Percentiles rank a stretch among this genome's conserved stretches.
phyloP scores from a whole-genome alignment of 2,113 vertebrate species.

The Pygoscelis adeliae region DNA sequence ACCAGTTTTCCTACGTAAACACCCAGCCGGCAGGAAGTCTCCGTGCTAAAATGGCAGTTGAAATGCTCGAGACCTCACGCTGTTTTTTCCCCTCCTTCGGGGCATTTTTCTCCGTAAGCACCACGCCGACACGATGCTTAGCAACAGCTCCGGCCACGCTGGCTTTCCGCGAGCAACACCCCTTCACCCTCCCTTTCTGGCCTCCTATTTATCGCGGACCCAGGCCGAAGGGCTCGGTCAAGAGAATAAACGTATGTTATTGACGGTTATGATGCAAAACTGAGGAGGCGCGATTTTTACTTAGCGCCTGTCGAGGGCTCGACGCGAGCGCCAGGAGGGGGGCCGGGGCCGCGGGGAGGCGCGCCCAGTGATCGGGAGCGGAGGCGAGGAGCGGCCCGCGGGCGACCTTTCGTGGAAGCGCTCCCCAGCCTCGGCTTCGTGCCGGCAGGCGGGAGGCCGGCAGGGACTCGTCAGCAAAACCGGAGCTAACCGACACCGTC shows the following conservation, averaged over 20 bases:
- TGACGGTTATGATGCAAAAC: accelerated
- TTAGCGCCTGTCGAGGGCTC: neutral
- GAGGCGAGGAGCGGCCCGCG: neutral
- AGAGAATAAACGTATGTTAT: accelerated
- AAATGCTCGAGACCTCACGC: neutral
- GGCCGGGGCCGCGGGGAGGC: no score
- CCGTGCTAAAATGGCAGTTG: neutral
- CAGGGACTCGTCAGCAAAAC: no score
- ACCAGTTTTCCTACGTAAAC: neutral
- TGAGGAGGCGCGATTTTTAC: accelerated
- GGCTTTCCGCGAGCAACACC: neutral
- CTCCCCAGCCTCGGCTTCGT: neutral
- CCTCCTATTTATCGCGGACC: accelerated
- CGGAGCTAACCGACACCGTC: no score
- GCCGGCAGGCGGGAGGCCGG: neutral
- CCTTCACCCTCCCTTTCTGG: accelerated
- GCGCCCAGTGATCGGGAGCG: no score
- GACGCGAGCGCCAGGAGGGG: neutral
- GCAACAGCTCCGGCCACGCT: neutral
- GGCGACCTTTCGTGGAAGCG: neutral
- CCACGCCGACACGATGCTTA: neutral
- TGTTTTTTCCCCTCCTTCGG: neutral
- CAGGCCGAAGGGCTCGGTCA: neutral
- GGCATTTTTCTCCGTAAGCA: neutral
- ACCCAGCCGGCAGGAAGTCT: neutral